Conservation (phyloP, 2,888 invertebrate species). For the Folsomia manolachei region DNA sequence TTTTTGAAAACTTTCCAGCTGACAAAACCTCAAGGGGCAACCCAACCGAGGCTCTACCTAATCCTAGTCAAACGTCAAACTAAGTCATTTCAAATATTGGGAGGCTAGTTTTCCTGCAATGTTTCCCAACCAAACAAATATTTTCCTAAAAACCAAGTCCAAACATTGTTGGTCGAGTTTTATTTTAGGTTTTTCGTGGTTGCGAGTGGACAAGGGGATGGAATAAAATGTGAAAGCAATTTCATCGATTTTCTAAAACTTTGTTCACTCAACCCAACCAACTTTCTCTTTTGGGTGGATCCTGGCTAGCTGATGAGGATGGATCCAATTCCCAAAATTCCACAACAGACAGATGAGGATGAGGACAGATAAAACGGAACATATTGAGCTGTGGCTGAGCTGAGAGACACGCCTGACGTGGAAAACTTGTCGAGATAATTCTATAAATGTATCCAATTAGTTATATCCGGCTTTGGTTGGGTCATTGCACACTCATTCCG, state of each 20-base stretch:
- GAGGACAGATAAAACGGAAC: background rate
- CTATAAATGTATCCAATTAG: conserved; percentile 8
- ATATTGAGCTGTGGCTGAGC: background rate
- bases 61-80: too few relatives aligned
- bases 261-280: background rate
- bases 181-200: background rate
- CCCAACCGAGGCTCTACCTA: background rate
- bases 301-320: background rate
- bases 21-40: background rate
- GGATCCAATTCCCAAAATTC: background rate
- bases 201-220: background rate
- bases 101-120: too few relatives aligned
- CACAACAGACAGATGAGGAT: background rate
- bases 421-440: background rate
- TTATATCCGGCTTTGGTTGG: background rate
- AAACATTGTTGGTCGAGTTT: background rate
- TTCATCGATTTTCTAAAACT: conserved; percentile 2
- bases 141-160: background rate
- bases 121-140: too few relatives aligned
- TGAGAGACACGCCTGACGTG: too few relatives aligned
- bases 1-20: background rate
- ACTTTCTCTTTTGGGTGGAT: conserved; percentile 2
- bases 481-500: background rate
- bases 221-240: background rate
- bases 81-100: too few relatives aligned